Evolutionary conservation across 2,113 vertebrate species (phyloP), one percentile per base, ranked within the genome.

Genomic region (Spea bombifrons): DNA sequence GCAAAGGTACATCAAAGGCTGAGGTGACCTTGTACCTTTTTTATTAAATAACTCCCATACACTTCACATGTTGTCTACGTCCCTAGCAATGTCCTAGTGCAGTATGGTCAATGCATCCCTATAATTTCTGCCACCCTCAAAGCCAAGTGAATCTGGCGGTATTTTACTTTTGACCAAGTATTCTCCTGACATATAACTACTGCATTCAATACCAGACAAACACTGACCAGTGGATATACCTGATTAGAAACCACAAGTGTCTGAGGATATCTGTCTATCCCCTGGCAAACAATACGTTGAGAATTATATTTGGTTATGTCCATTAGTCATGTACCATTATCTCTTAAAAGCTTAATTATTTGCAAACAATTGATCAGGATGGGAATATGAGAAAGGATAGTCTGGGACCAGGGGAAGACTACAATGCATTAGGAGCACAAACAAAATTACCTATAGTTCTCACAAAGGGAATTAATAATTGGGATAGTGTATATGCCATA

Each of bases 261-360:
- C 89, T 89, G 86, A 90, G 88, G 84, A 89, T 89, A 90, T 83
- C 79, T 84, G 86, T 86, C 77, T 85, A 80, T 83, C 79, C 83
- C 83, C 86, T 87, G 79, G 87, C 82, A 88, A 89, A 87, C 77
- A 84, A 75, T 65, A 84, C 89, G 78, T 84, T 61, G 87, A 92
- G 84, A 87, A 86, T 87, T 88, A 68, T 70, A 84, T 85, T 92
- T 87, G 86, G 88, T 85, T 89, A 87, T 91, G 85, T 89, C 89
- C 90, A 90, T 91, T 93, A 91, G 88, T 86, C 82, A 88, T 87
- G 74, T 84, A 87, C 87, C 87, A 91, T 91, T 92, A 92, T 92
- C 91, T 92, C 88, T 89, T 93, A 90, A 93, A 91, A 93, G 91
- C 92, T 93, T 94, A 92, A 94, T 92, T 93, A 94, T 93, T 93